phyloP scores from a whole-genome alignment of 2,888 invertebrate species.

The Volucella inflata region DNA sequence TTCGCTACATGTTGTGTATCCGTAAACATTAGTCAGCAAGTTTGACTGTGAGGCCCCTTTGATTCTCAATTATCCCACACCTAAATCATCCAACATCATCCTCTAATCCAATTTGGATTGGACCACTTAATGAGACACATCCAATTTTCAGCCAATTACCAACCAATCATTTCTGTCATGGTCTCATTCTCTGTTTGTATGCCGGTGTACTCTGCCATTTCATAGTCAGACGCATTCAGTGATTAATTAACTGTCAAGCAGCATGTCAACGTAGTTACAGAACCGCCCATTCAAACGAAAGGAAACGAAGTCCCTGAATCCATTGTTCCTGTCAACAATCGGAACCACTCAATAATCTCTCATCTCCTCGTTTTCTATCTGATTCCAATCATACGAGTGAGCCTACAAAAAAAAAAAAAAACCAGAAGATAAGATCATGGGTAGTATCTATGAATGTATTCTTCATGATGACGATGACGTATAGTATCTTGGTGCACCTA shows the following conservation, averaged over 20 bases:
- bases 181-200: neutral
- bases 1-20: too few relatives aligned
- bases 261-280: conserved; percentile 60
- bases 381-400: conserved; percentile 56
- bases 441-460: conserved; percentile 16
- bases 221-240: conserved; percentile 49
- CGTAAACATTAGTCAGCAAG: neutral
- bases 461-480: too few relatives aligned
- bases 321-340: conserved; percentile 68
- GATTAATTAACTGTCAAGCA: conserved; percentile 74
- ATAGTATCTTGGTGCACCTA: conserved; percentile 52
- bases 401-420: neutral
- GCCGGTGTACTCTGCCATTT: neutral
- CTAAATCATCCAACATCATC: neutral
- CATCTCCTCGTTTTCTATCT: conserved; percentile 29
- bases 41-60: neutral
- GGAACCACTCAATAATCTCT: conserved; percentile 69
- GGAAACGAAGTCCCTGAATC: conserved; percentile 64
- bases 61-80: neutral
- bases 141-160: conserved; percentile 65
- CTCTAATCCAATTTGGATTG: conserved; percentile 38
- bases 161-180: conserved; percentile 41
- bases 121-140: conserved; percentile 54
- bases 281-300: conserved; percentile 56
- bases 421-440: conserved; percentile 56